phyloP scores from a whole-genome alignment of 2,113 vertebrate genomes.

The Ptychochromis oligacanthus region DNA sequence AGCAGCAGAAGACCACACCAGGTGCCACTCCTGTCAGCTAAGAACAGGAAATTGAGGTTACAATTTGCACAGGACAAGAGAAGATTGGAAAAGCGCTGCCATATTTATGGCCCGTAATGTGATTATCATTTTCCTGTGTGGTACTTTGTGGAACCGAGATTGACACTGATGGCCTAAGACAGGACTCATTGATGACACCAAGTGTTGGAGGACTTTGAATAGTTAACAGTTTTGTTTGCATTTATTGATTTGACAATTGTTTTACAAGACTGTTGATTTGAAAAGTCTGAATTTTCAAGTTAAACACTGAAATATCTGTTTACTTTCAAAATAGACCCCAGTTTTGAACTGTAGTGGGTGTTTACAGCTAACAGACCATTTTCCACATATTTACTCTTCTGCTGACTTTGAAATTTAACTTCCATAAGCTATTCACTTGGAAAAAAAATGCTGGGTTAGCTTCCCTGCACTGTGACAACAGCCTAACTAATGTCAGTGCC shows the following conservation, averaged over 20 bases:
- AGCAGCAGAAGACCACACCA: background rate
- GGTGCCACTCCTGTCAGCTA: background rate
- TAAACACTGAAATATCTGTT: background rate
- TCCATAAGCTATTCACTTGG: slow-evolving; percentile 15
- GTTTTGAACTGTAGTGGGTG: background rate
- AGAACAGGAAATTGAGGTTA: too few relatives aligned
- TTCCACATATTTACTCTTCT: slow-evolving; percentile 34
- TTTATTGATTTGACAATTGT: too few relatives aligned
- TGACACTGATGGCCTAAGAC: too few relatives aligned
- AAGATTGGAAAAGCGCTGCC: too few relatives aligned
- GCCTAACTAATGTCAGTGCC: slow-evolving; percentile 31
- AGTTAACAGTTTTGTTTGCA: too few relatives aligned
- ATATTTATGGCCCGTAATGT: too few relatives aligned
- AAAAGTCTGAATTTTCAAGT: background rate
- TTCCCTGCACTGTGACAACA: slow-evolving; percentile 46
- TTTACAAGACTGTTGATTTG: too few relatives aligned
- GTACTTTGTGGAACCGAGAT: too few relatives aligned
- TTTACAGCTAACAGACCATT: slow-evolving; percentile 24
- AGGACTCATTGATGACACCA: too few relatives aligned
- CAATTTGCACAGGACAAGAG: too few relatives aligned
- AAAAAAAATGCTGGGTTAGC: slow-evolving; percentile 51
- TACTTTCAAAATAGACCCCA: background rate
- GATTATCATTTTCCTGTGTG: too few relatives aligned
- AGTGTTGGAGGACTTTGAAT: too few relatives aligned
- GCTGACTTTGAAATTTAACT: slow-evolving; percentile 57